These are phyloP conservation scores for Delichon dasypus DNA, from an alignment of 2,797 vertebrate species.

Conservation along the genomic window DNA sequence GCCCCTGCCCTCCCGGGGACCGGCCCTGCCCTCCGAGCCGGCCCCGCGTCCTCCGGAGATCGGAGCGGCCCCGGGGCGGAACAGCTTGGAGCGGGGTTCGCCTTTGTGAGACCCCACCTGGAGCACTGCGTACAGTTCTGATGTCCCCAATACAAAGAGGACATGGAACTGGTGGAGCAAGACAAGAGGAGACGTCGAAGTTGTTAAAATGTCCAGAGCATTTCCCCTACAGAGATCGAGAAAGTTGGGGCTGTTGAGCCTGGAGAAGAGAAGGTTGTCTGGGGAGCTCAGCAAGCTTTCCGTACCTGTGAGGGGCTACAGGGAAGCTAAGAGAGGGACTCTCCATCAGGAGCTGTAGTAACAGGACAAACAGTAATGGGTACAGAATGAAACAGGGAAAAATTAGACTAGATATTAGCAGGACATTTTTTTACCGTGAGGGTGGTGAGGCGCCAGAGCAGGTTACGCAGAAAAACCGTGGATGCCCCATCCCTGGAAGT, in stretches of 20 bases:
- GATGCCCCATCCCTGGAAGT: not conserved
- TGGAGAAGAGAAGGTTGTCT: not conserved
- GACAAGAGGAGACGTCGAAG: not conserved
- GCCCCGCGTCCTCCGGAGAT: not conserved
- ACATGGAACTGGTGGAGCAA: not conserved
- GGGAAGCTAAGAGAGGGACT: not conserved
- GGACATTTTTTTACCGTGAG: not conserved
- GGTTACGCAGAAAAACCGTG: not conserved
- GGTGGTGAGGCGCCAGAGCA: not conserved
- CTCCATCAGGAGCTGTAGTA: not conserved
- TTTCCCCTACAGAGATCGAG: not conserved
- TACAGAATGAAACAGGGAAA: not conserved
- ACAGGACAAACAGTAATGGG: not conserved
- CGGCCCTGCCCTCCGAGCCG: not conserved
- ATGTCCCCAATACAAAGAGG: not conserved
- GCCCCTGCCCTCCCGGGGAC: not conserved
- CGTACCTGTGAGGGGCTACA: not conserved
- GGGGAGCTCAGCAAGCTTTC: not conserved
- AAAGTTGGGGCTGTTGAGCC: not conserved
- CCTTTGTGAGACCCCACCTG: not conserved
- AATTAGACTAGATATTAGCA: not conserved
- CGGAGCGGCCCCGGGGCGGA: not conserved
- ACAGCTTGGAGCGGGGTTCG: not conserved
- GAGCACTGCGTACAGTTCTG: not conserved
- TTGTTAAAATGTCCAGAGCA: not conserved